A percentile compares a stretch with the other conserved stretches of the same genome.
These are phyloP conservation scores for Solea senegalensis DNA, from an alignment of 2,113 vertebrate species.

Conservation along the genomic window DNA sequence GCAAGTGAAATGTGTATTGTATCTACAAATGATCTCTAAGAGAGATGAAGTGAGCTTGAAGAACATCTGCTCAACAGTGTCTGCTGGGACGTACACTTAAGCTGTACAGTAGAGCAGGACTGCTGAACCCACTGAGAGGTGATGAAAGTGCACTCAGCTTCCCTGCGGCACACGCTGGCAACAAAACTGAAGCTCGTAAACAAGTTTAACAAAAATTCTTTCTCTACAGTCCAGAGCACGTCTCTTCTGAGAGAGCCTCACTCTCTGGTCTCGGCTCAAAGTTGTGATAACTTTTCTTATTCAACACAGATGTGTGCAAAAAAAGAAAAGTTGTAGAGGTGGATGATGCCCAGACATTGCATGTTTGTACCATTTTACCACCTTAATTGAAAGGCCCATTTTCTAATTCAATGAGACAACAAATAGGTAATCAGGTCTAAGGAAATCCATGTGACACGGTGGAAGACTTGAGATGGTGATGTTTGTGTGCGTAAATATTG, in stretches of 20 bases:
- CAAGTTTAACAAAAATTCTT: slow-evolving; percentile 21
- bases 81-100: too few relatives aligned
- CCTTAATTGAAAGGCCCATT: not conserved
- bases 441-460: not conserved
- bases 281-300: slow-evolving; percentile 26
- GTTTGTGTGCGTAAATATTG: slow-evolving; percentile 56
- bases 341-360: slow-evolving; percentile 3
- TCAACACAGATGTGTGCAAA: slow-evolving; percentile 22
- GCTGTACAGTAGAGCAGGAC: slow-evolving; percentile 14
- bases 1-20: too few relatives aligned
- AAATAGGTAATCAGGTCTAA: not conserved
- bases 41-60: too few relatives aligned
- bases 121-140: slow-evolving; percentile 40
- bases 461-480: slow-evolving; percentile 11
- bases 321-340: not conserved
- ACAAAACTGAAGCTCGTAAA: slow-evolving; percentile 45
- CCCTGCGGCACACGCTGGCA: slow-evolving; percentile 28
- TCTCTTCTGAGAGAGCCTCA: slow-evolving; percentile 19
- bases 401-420: not conserved
- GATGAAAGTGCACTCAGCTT: slow-evolving; percentile 50
- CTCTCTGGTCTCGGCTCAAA: not conserved
- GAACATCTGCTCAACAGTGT: too few relatives aligned
- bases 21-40: too few relatives aligned
- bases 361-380: not conserved
- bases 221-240: slow-evolving; percentile 1